phyloP scores from a whole-genome alignment of 2,797 vertebrate species.

The Amblyraja radiata region DNA sequence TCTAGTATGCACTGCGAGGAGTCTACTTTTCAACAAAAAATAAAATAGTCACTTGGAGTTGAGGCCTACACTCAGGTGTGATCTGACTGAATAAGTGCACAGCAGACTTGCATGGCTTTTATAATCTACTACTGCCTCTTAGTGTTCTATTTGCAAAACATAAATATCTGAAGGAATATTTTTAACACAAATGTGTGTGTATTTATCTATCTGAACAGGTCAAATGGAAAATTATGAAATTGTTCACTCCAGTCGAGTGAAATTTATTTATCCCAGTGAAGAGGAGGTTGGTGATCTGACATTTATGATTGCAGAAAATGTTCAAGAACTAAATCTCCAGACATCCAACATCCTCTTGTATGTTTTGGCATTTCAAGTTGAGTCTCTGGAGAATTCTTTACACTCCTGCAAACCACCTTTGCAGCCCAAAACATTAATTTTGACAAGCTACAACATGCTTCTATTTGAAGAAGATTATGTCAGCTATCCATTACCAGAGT shows the following conservation, averaged over 20 bases:
- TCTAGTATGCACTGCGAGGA: neutral
- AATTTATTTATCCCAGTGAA: conserved; percentile 92
- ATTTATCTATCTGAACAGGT: conserved; percentile 55
- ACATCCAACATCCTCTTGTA: conserved; percentile 86
- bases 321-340: conserved; percentile 55
- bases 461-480: conserved; percentile 91
- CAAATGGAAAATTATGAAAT: conserved; percentile 97
- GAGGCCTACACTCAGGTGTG: too few species aligned
- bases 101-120: too few species aligned
- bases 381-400: conserved; percentile 44
- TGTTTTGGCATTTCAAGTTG: conserved; percentile 80
- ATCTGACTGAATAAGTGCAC: too few species aligned
- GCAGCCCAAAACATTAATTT: conserved; percentile 80
- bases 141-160: too few species aligned
- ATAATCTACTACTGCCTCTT: too few species aligned
- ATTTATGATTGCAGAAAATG: conserved; percentile 83
- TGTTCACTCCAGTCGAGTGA: conserved; percentile 92
- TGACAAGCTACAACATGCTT: conserved; percentile 83
- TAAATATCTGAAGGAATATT: neutral
- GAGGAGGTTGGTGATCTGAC: conserved; percentile 94
- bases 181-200: neutral
- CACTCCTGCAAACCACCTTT: conserved; percentile 52
- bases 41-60: neutral
- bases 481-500: conserved; percentile 88
- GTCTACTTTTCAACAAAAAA: neutral